These are phyloP conservation scores for Nibea coibor DNA, from an alignment of 2,113 vertebrate species.

Conservation along the genomic window DNA sequence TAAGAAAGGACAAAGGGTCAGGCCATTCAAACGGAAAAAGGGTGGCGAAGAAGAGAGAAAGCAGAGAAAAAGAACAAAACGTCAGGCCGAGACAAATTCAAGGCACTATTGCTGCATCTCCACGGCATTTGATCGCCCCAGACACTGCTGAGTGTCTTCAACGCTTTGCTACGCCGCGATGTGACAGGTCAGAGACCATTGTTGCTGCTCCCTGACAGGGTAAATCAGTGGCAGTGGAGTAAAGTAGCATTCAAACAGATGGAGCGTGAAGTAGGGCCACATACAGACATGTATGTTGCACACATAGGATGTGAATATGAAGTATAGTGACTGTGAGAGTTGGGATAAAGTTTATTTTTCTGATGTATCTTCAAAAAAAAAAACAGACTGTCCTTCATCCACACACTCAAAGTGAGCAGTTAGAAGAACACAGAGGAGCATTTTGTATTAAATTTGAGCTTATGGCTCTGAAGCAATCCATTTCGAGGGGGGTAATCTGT, in stretches of 20 bases:
- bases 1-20: constrained; percentile 10
- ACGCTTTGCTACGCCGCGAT: constrained; percentile 24
- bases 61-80: constrained; percentile 16
- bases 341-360: not conserved
- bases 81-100: constrained; percentile 32
- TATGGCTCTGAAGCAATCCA: not conserved
- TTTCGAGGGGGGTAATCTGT: constrained; percentile 1
- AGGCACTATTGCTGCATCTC: constrained; percentile 37
- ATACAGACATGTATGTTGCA: not conserved
- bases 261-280: constrained; percentile 35
- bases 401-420: too few relatives aligned
- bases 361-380: not conserved
- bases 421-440: too few relatives aligned
- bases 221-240: constrained; percentile 39
- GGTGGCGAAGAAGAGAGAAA: not conserved
- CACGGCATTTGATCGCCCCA: constrained; percentile 34
- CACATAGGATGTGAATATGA: not conserved
- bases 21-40: constrained; percentile 15
- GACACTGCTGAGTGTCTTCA: constrained; percentile 47
- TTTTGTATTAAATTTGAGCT: not conserved
- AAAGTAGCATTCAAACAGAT: constrained; percentile 44
- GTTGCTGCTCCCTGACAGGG: constrained; percentile 54
- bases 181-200: constrained; percentile 58
- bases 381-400: not conserved
- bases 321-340: not conserved